Evolutionary conservation across 1,140 invertebrate species (phyloP).

Genomic region (Drosophila carrolli): DNA sequence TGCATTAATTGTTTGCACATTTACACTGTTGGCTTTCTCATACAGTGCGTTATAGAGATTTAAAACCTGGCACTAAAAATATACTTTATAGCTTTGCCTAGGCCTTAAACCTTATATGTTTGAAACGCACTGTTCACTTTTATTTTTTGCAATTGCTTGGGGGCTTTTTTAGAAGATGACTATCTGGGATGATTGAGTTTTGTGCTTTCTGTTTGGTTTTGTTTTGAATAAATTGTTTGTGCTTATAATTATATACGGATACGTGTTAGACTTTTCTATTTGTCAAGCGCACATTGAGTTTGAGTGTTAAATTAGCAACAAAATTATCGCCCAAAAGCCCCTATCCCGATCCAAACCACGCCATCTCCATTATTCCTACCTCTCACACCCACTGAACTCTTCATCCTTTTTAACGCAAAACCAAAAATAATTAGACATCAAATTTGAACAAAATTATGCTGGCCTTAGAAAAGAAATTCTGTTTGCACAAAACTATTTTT

Average conservation of each 20-base stretch:
- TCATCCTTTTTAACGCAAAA: constrained; percentile 75
- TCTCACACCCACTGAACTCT: constrained; percentile 9
- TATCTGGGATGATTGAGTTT: constrained; percentile 37
- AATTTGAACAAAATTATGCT: constrained; percentile 35
- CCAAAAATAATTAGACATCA: constrained; percentile 34
- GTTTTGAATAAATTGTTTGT: constrained; percentile 60
- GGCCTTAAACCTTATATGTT: not conserved
- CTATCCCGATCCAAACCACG: constrained; percentile 9
- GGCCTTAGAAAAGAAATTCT: constrained; percentile 47
- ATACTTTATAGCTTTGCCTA: not conserved
- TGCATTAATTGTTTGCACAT: constrained; percentile 45
- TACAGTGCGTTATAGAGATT: not conserved
- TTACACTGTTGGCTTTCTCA: constrained; percentile 22
- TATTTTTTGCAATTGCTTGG: constrained; percentile 28
- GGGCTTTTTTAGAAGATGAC: constrained; percentile 22
- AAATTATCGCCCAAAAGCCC: constrained; percentile 27
- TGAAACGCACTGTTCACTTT: constrained; percentile 9
- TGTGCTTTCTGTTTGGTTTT: constrained; percentile 54
- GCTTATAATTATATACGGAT: constrained; percentile 46
- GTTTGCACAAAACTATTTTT: constrained; percentile 68
- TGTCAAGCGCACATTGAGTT: constrained; percentile 67
- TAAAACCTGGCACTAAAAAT: not conserved
- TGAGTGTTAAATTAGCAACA: constrained; percentile 70
- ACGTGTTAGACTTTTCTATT: constrained; percentile 35
- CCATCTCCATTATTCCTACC: constrained; percentile 13